Evolutionary conservation across 2,113 vertebrate species (phyloP).

Genomic region (Phalacrocorax aristotelis): DNA sequence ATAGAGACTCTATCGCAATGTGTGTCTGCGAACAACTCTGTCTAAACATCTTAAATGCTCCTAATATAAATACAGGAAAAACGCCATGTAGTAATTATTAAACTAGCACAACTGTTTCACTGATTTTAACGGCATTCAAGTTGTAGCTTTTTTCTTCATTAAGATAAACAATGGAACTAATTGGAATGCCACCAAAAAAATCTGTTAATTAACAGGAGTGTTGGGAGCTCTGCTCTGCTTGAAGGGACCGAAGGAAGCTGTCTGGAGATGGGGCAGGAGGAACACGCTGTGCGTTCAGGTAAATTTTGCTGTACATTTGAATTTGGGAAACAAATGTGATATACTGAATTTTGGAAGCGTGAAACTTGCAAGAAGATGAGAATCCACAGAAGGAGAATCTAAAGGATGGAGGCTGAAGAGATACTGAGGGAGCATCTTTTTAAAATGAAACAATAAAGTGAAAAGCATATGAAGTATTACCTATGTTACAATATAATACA

Average conservation of each 20-base stretch:
- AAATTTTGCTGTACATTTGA: not conserved
- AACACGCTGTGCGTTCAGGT: not conserved
- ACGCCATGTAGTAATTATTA: not conserved
- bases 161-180: slow-evolving; percentile 32
- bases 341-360: not conserved
- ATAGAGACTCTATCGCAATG: not conserved
- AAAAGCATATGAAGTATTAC: not conserved
- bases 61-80: not conserved
- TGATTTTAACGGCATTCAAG: not conserved
- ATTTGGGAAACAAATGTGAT: not conserved
- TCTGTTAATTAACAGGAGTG: not conserved
- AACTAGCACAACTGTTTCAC: not conserved
- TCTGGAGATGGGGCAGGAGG: not conserved
- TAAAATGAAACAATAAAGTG: not conserved
- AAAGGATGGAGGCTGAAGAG: not conserved
- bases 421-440: not conserved
- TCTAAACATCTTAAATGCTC: slow-evolving; percentile 9
- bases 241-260: not conserved
- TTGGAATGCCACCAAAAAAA: not conserved
- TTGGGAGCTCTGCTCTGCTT: not conserved
- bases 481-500: not conserved
- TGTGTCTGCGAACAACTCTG: slow-evolving; percentile 6
- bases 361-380: not conserved
- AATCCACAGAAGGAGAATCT: not conserved
- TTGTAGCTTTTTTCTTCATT: not conserved